phyloP scores from a whole-genome alignment of 1,140 invertebrate species.

The Galendromus occidentalis region DNA sequence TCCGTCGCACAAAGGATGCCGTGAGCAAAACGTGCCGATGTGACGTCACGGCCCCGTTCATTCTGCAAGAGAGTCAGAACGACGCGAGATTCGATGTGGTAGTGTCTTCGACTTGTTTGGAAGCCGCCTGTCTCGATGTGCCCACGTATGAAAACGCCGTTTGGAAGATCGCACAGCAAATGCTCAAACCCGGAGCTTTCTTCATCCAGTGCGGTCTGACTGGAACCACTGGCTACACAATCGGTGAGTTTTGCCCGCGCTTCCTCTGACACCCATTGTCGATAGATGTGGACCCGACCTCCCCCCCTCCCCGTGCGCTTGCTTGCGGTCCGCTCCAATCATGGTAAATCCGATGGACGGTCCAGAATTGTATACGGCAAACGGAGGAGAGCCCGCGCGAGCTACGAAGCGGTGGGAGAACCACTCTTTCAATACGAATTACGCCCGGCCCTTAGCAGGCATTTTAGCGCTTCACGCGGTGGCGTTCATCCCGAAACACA shows the following conservation, averaged over 20 bases:
- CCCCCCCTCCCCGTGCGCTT: no score
- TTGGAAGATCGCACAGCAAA: constrained; percentile 8
- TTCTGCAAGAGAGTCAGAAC: constrained; percentile 7
- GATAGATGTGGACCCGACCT: no score
- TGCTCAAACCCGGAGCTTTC: not conserved
- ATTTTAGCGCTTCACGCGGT: no score
- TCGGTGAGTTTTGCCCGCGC: not conserved
- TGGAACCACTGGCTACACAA: not conserved
- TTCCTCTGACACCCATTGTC: no score
- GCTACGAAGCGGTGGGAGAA: no score
- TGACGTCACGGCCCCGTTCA: not conserved
- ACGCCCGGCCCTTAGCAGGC: no score
- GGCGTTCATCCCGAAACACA: no score
- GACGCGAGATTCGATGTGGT: constrained; percentile 5
- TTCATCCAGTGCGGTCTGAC: constrained; percentile 1
- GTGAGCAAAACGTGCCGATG: constrained; percentile 7
- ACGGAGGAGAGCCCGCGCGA: no score
- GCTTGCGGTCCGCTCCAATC: no score
- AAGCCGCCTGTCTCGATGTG: not conserved
- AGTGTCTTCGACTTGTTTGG: not conserved
- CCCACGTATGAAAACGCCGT: constrained; percentile 1
- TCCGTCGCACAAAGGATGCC: not conserved
- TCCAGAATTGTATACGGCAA: no score
- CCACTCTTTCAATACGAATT: no score
- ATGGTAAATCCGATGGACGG: no score